These are phyloP conservation scores for Tiliacea citrago DNA, from an alignment of 2,888 invertebrate genomes.

Conservation along the genomic window DNA sequence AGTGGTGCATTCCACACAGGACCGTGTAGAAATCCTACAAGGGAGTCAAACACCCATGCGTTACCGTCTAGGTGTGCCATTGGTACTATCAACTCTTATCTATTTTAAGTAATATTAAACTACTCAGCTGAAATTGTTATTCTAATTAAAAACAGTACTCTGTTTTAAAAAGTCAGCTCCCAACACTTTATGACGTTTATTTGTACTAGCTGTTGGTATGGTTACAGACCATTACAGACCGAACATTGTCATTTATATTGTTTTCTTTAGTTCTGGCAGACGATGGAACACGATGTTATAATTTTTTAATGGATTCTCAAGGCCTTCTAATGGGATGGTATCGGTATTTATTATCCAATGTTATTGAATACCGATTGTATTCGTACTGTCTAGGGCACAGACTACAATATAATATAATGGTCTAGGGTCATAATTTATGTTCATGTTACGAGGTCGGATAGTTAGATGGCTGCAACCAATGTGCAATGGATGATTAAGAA, in stretches of 20 bases:
- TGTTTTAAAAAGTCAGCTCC: slow-evolving; percentile 6
- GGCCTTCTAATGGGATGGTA: slow-evolving; percentile 26
- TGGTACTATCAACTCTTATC: slow-evolving; percentile 25
- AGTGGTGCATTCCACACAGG: slow-evolving; percentile 98
- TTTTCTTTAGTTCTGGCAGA: slow-evolving; percentile 38
- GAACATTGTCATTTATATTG: slow-evolving; percentile 24
- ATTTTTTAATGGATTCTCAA: slow-evolving; percentile 50
- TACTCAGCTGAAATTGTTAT: slow-evolving; percentile 30
- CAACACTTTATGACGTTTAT: slow-evolving; percentile 71
- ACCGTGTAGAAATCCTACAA: slow-evolving; percentile 97
- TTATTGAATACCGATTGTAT: no score
- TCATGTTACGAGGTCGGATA: no score
- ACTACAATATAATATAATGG: no score
- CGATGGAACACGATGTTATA: slow-evolving; percentile 8
- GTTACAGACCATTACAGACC: slow-evolving; percentile 71
- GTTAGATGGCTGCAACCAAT: background rate
- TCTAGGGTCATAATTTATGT: no score
- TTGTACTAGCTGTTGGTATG: slow-evolving; percentile 74
- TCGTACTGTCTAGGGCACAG: no score
- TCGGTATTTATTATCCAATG: background rate
- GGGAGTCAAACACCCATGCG: slow-evolving; percentile 97
- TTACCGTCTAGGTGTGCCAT: slow-evolving; percentile 91
- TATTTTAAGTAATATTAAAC: slow-evolving; percentile 4
- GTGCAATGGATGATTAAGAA: background rate
- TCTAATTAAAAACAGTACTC: slow-evolving; percentile 14